These are phyloP conservation scores for Brachionus calyciflorus DNA, from an alignment of 1,140 invertebrate genomes.

Conservation along the genomic window DNA sequence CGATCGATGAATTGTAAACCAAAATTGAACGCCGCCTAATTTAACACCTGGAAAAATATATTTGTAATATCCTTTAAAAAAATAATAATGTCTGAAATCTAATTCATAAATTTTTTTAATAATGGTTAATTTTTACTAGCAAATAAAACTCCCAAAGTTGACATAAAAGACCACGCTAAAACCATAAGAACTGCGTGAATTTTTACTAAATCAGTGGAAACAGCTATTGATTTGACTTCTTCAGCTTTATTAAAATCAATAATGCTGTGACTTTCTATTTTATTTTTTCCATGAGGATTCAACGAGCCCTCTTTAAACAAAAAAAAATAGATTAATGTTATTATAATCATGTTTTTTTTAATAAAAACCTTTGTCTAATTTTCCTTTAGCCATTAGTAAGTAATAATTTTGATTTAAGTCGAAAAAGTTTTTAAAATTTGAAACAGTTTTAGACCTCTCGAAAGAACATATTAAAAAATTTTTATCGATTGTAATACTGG, in stretches of 20 bases:
- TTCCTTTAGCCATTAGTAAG: slow-evolving; percentile 27
- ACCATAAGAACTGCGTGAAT: slow-evolving; percentile 17
- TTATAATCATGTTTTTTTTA: neutral
- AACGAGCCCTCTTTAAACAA: neutral
- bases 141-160: slow-evolving; percentile 31
- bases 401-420: slow-evolving; percentile 19
- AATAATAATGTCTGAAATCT: too few relatives aligned
- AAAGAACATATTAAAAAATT: neutral
- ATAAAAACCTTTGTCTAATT: neutral
- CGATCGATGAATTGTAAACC: slow-evolving; percentile 10
- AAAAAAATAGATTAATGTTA: neutral
- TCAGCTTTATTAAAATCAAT: neutral
- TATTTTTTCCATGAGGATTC: neutral
- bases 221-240: neutral
- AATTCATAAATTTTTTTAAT: too few relatives aligned
- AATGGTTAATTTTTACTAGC: neutral
- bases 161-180: slow-evolving; percentile 9
- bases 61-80: slow-evolving; percentile 25
- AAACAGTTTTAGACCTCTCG: neutral
- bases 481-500: neutral
- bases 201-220: too few relatives aligned
- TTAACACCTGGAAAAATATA: neutral
- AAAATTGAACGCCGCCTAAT: slow-evolving; percentile 3
- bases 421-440: neutral
- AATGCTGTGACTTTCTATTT: neutral